Base-by-base conservation (phyloP, 2,113 vertebrate species). In the Sclerurus mexicanus region DNA sequence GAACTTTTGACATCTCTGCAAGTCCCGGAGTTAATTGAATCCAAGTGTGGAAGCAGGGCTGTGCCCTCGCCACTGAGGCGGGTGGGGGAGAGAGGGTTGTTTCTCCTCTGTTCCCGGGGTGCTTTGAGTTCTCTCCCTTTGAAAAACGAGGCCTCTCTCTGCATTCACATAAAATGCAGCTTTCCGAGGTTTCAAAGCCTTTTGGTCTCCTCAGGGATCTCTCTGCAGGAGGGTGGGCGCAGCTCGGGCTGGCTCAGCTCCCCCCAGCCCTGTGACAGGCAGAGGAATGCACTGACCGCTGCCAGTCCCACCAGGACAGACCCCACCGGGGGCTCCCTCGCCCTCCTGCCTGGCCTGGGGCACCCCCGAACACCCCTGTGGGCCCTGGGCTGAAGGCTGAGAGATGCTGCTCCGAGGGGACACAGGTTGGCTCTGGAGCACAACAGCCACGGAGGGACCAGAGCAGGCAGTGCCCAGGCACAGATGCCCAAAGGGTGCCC, bases 81-180 rank as follows among this genome's bases (percentile, higher is more conserved):
- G 93, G 90, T 78, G 81, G 85, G 20, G 31, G 74, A 62, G 78
- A 95, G 78, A 89, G 68, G 17, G 3, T 87, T 17, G 8, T 75
- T 95, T 62, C 94, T 85, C 58, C 80, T 88, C 69, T 95, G 64
- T 91, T 95, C 95, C 90, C 88, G 14, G 50, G 37, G 71, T 72
- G 85, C 96, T 95, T 95, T 93, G 93, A 91, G 94, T 78, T 95
- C 63, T 67, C 52, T 72, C 35, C 35, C 93, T 95, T 93, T 93
- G 82, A 95, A 90, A 77, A 85, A 71, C 20, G 85, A 90, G 93
- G 78, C 93, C 91, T 96, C 91, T 95, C 18, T 79, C 82, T 93
- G 74, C 20, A 35, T 63, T 92, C 88, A 73, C 78, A 93, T 78
- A 68, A 95, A 95, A 93, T 82, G 78, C 55, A 88, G 82, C 85